These are phyloP conservation scores for Drosophila longiperda DNA, from an alignment of 2,888 invertebrate genomes.

Conservation along the genomic window DNA sequence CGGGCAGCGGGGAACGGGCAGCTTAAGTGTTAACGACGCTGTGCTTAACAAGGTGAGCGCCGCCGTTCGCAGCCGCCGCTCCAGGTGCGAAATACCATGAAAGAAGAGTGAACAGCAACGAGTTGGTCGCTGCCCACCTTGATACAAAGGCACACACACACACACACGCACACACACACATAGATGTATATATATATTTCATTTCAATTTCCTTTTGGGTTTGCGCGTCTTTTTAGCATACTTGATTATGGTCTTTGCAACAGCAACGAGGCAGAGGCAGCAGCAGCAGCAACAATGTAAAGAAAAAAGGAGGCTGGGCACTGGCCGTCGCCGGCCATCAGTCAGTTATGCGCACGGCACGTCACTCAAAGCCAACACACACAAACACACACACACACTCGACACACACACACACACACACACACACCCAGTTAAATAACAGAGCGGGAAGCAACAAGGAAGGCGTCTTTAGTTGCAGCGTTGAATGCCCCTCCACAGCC, in stretches of 20 bases:
- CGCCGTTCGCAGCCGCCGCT: conserved; percentile 70
- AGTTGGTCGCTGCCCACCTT: conserved; percentile 46
- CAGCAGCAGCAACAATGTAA: conserved; percentile 24
- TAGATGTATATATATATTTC: conserved; percentile 70
- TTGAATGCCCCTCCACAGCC: not conserved
- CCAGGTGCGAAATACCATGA: conserved; percentile 80
- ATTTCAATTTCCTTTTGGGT: conserved; percentile 81
- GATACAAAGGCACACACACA: conserved; percentile 34
- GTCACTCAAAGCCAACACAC: conserved; percentile 65
- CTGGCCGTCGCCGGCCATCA: conserved; percentile 80
- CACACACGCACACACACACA: conserved; percentile 13
- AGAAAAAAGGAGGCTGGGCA: conserved; percentile 71
- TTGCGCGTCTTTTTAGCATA: conserved; percentile 81
- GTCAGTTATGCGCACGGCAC: conserved; percentile 81
- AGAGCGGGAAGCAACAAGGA: conserved; percentile 64
- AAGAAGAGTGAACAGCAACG: conserved; percentile 69
- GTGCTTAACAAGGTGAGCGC: conserved; percentile 80
- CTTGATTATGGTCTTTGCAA: conserved; percentile 78
- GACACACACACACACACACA: conserved; percentile 34
- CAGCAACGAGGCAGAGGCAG: conserved; percentile 8
- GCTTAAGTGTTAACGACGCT: conserved; percentile 76
- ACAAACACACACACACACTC: conserved; percentile 21
- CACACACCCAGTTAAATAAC: conserved; percentile 69
- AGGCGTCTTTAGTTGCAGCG: conserved; percentile 47
- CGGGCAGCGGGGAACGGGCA: not conserved